phyloP scores from a whole-genome alignment of 2,797 vertebrate genomes.

The Vultur gryphus region DNA sequence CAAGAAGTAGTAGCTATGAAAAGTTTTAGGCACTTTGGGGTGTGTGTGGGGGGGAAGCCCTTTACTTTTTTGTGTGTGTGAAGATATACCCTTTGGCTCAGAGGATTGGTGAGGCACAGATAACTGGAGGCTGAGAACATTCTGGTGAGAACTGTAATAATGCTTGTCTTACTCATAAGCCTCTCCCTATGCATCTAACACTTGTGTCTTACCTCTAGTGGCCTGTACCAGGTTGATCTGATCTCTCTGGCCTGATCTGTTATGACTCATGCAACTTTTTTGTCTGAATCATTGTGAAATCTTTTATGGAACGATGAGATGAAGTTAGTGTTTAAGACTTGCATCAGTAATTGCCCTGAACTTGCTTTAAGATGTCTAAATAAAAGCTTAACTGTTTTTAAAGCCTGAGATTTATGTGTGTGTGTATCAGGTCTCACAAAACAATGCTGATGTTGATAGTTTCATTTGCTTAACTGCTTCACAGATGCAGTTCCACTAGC shows the following conservation, averaged over 20 bases:
- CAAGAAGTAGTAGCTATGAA: background rate
- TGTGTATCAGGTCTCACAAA: background rate
- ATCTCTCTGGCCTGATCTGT: background rate
- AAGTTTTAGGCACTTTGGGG: background rate
- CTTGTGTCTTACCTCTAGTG: background rate
- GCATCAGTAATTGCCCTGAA: background rate
- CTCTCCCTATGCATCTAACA: background rate
- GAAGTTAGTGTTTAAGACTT: background rate
- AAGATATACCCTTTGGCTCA: background rate
- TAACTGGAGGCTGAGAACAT: background rate
- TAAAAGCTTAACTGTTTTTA: background rate
- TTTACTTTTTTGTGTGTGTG: background rate
- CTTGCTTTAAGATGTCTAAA: background rate
- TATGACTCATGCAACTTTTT: background rate
- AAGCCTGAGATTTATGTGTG: background rate
- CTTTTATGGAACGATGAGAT: background rate
- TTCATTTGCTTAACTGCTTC: background rate
- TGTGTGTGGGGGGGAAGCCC: rapidly evolving
- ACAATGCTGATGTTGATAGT: background rate
- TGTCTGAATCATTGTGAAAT: background rate
- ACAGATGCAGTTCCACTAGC: background rate
- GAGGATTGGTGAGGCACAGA: background rate
- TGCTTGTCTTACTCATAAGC: background rate
- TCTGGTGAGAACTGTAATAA: background rate
- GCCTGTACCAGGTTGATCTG: background rate